These are phyloP conservation scores for Hypotaenidia philippensis DNA, from an alignment of 2,797 vertebrate genomes.

Conservation along the genomic window DNA sequence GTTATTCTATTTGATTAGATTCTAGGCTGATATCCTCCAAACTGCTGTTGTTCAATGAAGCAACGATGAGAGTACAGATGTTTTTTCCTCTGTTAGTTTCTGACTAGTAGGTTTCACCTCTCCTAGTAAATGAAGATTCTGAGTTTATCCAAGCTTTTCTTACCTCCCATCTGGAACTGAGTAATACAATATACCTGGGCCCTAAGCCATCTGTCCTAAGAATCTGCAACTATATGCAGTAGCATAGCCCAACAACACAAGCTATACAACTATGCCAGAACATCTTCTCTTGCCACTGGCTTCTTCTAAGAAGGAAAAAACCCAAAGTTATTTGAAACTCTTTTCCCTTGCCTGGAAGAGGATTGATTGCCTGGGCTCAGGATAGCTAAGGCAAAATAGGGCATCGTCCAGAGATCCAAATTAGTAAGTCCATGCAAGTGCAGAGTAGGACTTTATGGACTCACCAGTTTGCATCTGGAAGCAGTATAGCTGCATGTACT, in stretches of 20 bases:
- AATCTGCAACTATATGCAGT: not conserved
- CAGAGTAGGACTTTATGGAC: conserved; percentile 17
- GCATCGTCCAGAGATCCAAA: not conserved
- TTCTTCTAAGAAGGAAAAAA: not conserved
- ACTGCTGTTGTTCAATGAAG: rapidly evolving
- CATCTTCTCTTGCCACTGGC: not conserved
- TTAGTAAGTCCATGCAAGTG: conserved; percentile 35
- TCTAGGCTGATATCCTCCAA: not conserved
- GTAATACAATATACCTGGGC: not conserved
- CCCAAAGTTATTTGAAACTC: not conserved
- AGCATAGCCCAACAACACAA: not conserved
- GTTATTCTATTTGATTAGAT: not conserved
- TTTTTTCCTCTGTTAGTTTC: not conserved
- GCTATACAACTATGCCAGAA: not conserved
- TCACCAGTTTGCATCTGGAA: conserved; percentile 73
- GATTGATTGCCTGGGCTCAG: not conserved
- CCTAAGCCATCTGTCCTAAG: not conserved
- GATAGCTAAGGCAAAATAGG: not conserved
- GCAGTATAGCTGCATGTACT: conserved; percentile 65
- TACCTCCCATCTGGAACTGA: not conserved
- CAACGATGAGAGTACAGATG: not conserved
- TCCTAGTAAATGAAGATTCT: not conserved
- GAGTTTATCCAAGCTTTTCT: not conserved
- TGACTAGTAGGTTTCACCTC: not conserved
- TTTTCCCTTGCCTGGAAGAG: not conserved